Percentiles rank a stretch among this genome's conserved stretches.
Conservation (phyloP, 2,113 vertebrate genomes). For the Brevimyrus niger region DNA sequence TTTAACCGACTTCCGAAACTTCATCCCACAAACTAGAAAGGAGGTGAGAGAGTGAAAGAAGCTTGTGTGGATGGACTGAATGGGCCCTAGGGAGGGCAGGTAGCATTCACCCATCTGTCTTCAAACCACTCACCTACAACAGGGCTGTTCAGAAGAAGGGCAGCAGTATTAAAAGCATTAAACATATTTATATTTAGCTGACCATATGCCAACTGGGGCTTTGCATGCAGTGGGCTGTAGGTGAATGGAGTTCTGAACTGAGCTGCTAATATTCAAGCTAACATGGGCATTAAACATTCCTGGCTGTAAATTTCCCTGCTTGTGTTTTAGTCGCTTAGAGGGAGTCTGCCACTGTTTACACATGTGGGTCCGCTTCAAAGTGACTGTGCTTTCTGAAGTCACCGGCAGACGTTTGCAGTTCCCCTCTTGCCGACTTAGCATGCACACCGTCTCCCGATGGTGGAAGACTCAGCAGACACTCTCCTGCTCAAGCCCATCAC, state of each 20-base stretch:
- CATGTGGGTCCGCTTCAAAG: neutral
- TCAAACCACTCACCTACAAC: neutral
- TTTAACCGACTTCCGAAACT: neutral
- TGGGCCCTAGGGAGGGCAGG: neutral
- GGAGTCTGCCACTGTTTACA: neutral
- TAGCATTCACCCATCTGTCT: neutral
- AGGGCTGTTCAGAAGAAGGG: neutral
- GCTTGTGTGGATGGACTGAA: neutral
- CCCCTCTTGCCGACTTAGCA: neutral
- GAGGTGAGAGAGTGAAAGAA: neutral
- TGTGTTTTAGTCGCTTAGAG: neutral
- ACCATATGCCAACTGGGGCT: neutral
- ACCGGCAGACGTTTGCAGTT: neutral
- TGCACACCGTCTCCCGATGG: neutral
- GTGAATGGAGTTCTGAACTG: neutral
- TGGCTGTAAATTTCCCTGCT: neutral
- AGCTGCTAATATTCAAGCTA: neutral
- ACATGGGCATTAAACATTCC: neutral
- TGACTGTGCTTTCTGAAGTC: neutral
- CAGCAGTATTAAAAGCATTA: neutral
- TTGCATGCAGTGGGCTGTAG: neutral
- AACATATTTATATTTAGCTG: neutral
- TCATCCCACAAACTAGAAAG: neutral
- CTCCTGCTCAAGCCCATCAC: neutral
- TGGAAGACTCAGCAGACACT: neutral